phyloP scores from a whole-genome alignment of 2,888 invertebrate species.

The Ennomos quercinarius region DNA sequence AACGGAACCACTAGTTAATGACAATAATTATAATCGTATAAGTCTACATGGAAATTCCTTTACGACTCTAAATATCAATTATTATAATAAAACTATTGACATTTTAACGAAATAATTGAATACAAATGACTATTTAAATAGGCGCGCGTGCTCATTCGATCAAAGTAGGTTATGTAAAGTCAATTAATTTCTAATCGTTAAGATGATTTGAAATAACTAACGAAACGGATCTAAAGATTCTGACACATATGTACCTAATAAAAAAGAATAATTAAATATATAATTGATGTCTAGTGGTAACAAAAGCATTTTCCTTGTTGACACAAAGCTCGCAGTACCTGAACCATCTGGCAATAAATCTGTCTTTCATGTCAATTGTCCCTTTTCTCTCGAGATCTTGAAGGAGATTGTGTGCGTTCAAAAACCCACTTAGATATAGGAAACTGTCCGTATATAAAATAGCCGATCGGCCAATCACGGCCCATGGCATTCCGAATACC shows the following conservation, averaged over 20 bases:
- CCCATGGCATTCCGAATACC: slow-evolving; percentile 85
- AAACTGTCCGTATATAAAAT: slow-evolving; percentile 87
- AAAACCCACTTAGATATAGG: slow-evolving; percentile 85
- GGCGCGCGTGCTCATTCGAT: slow-evolving; percentile 31
- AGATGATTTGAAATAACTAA: slow-evolving; percentile 1
- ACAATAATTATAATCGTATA: neutral
- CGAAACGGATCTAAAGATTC: slow-evolving; percentile 6
- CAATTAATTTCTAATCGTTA: slow-evolving; percentile 20
- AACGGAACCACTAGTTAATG: slow-evolving; percentile 15
- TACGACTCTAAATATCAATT: too few relatives aligned
- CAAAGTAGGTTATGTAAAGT: slow-evolving; percentile 13
- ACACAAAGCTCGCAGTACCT: slow-evolving; percentile 65
- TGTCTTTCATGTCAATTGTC: slow-evolving; percentile 77
- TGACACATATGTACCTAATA: neutral
- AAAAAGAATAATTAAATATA: neutral
- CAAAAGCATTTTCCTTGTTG: slow-evolving; percentile 5
- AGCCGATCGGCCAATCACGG: slow-evolving; percentile 85
- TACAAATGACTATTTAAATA: slow-evolving; percentile 23
- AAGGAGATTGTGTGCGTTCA: slow-evolving; percentile 83
- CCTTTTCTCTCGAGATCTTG: slow-evolving; percentile 80
- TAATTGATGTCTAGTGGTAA: neutral
- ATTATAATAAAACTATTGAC: neutral
- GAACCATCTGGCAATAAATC: slow-evolving; percentile 82
- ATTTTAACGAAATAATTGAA: slow-evolving; percentile 18
- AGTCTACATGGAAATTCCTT: too few relatives aligned